Evolutionary conservation across 2,888 invertebrate species (phyloP).

Genomic region (Panzeria rudis): DNA sequence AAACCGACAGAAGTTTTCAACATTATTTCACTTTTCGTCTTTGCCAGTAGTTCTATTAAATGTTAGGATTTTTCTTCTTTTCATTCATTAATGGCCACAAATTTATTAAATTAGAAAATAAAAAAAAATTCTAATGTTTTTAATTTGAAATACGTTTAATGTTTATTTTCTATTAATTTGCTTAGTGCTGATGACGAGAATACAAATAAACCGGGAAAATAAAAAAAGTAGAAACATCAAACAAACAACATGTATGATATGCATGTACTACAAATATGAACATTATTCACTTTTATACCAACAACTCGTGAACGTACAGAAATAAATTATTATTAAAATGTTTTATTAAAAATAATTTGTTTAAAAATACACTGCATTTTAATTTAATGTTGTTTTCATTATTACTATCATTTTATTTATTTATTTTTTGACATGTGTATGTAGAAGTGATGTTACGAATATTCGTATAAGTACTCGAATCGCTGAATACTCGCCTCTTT

Average conservation of each 20-base stretch:
- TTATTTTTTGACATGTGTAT: neutral
- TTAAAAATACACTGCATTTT: conserved; percentile 52
- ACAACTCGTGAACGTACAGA: conserved; percentile 12
- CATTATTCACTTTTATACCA: conserved; percentile 17
- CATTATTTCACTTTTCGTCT: neutral
- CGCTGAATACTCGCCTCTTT: no score
- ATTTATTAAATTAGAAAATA: conserved; percentile 44
- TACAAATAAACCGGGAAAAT: conserved; percentile 24
- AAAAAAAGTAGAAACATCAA: conserved; percentile 18
- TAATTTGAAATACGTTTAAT: conserved; percentile 27
- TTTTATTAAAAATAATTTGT: conserved; percentile 55
- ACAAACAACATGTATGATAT: conserved; percentile 2
- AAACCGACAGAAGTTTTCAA: neutral
- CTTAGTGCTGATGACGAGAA: conserved; percentile 20
- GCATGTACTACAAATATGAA: conserved; percentile 13
- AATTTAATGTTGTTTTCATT: conserved; percentile 10
- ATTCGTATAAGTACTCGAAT: no score
- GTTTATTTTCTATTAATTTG: conserved; percentile 41
- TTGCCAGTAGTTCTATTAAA: neutral
- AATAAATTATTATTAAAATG: conserved; percentile 47
- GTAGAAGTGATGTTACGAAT: no score
- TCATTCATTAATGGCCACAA: conserved; percentile 19
- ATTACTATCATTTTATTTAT: neutral
- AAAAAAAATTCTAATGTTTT: conserved; percentile 23
- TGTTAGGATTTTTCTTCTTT: conserved; percentile 2